phyloP scores from a whole-genome alignment of 2,113 vertebrate species.

The Stegastes partitus region DNA sequence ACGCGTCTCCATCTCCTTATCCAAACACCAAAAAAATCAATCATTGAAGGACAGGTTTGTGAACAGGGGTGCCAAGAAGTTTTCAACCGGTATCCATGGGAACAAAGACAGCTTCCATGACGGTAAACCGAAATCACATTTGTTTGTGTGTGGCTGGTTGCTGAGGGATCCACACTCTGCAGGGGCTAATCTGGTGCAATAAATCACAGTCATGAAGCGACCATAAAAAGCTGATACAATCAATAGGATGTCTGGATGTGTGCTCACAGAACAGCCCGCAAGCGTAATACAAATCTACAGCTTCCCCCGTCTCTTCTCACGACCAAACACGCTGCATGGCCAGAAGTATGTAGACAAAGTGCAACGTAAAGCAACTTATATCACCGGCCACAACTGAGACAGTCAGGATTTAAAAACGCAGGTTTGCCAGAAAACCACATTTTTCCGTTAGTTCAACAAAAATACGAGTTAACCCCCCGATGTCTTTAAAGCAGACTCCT shows the following conservation, averaged over 20 bases:
- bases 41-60: slow-evolving; percentile 1
- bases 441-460: neutral
- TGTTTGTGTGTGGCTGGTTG: slow-evolving; percentile 29
- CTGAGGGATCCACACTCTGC: slow-evolving; percentile 12
- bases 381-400: neutral
- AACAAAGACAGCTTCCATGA: slow-evolving; percentile 22
- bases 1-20: neutral
- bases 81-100: slow-evolving; percentile 17
- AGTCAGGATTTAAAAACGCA: neutral
- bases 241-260: slow-evolving; percentile 38
- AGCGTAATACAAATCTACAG: neutral
- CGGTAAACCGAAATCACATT: slow-evolving; percentile 7
- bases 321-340: neutral
- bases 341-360: neutral
- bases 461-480: neutral
- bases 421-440: neutral
- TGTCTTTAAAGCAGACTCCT: too few relatives aligned
- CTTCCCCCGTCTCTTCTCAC: neutral
- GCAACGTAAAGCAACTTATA: neutral
- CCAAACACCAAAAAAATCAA: slow-evolving; percentile 39
- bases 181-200: slow-evolving; percentile 36
- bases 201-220: slow-evolving; percentile 40
- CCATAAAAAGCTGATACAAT: slow-evolving; percentile 48
- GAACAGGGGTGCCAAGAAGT: neutral
- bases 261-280: slow-evolving; percentile 12